Conservation (phyloP, 2,113 vertebrate species). For the Leptobrachium leishanense region DNA sequence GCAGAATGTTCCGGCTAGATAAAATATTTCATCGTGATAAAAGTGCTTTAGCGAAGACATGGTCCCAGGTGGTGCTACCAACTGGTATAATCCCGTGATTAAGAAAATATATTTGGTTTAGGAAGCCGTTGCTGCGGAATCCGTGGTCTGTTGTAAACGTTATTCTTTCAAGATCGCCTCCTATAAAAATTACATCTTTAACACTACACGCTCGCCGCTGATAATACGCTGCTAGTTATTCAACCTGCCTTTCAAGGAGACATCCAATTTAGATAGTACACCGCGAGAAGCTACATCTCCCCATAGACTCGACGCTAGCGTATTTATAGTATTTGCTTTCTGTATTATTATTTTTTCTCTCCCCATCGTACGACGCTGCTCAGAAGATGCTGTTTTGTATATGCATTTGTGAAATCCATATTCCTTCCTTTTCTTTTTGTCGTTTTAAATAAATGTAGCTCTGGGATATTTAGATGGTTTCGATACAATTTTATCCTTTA, state of each 20-base stretch:
- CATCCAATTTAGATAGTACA: constrained; percentile 67
- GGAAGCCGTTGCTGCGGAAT: constrained; percentile 28
- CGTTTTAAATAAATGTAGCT: no score
- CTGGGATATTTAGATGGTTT: no score
- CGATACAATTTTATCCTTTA: no score
- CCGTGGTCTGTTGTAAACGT: constrained; percentile 24
- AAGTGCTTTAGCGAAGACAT: constrained; percentile 36
- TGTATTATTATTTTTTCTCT: constrained; percentile 52
- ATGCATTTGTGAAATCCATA: no score
- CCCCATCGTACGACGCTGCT: constrained; percentile 53
- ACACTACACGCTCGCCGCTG: constrained; percentile 47
- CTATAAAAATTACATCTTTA: constrained; percentile 48
- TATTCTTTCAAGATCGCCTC: constrained; percentile 44
- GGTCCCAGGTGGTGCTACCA: constrained; percentile 40
- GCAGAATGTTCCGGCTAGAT: constrained; percentile 45
- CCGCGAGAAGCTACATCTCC: constrained; percentile 61
- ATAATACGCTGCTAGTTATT: constrained; percentile 58
- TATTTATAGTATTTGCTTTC: constrained; percentile 61
- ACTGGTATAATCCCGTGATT: constrained; percentile 47
- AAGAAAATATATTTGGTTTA: constrained; percentile 46
- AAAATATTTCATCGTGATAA: constrained; percentile 47
- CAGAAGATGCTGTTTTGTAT: constrained; percentile 37
- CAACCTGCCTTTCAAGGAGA: constrained; percentile 61
- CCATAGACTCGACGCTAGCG: constrained; percentile 58
- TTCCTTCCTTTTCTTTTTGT: no score